These are phyloP conservation scores for Galaxias olidus DNA, from an alignment of 2,797 vertebrate genomes.

Conservation along the genomic window DNA sequence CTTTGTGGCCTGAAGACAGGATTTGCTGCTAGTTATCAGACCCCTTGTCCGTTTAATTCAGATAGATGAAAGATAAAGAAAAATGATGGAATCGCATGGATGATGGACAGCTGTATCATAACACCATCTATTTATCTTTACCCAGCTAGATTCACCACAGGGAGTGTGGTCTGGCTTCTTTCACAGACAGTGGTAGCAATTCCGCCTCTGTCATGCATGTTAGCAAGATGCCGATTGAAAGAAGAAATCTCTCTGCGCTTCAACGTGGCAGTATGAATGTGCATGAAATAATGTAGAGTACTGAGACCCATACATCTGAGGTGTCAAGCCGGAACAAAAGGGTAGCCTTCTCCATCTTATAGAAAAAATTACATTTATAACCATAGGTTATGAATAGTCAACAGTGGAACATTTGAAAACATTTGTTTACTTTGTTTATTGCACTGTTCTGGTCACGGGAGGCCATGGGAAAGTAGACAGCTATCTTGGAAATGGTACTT, in stretches of 20 bases:
- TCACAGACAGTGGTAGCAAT: slow-evolving; percentile 64
- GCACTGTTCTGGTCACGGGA: neutral
- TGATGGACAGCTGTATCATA: slow-evolving; percentile 71
- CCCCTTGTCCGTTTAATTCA: slow-evolving; percentile 59
- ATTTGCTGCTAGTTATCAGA: slow-evolving; percentile 58
- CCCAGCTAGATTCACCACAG: slow-evolving; percentile 61
- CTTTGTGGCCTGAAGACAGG: slow-evolving; percentile 31
- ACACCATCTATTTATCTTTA: slow-evolving; percentile 63
- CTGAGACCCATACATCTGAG: slow-evolving; percentile 54
- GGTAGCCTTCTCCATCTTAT: slow-evolving; percentile 20
- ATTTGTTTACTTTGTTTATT: neutral
- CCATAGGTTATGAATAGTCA: neutral
- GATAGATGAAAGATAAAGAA: slow-evolving; percentile 71
- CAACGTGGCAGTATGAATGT: slow-evolving; percentile 31
- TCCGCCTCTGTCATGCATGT: slow-evolving; percentile 66
- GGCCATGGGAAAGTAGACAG: too few relatives aligned
- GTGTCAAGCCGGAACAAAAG: slow-evolving; percentile 42
- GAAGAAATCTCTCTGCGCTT: slow-evolving; percentile 41
- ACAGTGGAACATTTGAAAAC: neutral
- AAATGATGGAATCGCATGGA: slow-evolving; percentile 59
- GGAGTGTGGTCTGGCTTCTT: slow-evolving; percentile 49
- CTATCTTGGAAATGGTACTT: too few relatives aligned
- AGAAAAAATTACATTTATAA: slow-evolving; percentile 24
- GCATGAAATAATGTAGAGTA: slow-evolving; percentile 65
- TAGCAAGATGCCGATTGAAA: slow-evolving; percentile 67